Percentiles rank a stretch among this genome's conserved stretches.
These are phyloP conservation scores for Prochilodus magdalenae DNA, from an alignment of 2,113 vertebrate genomes.

Conservation along the genomic window DNA sequence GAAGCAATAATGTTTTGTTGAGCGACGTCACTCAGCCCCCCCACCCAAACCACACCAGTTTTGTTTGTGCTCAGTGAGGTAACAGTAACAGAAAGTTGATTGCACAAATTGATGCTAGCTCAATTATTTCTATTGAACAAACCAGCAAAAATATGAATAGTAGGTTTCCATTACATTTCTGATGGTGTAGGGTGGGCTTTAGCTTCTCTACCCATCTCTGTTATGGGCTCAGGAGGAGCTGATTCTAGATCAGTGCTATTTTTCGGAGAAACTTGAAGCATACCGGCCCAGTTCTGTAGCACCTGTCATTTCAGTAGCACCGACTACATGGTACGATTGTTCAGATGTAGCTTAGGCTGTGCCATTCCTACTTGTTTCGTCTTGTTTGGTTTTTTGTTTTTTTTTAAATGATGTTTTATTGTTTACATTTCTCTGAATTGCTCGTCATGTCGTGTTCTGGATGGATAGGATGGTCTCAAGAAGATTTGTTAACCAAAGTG, in stretches of 20 bases:
- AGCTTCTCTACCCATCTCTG: no score
- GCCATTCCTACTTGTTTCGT: neutral
- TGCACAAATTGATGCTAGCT: no score
- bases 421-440: constrained; percentile 11
- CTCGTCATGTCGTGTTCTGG: constrained; percentile 1
- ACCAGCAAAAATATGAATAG: no score
- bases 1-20: no score
- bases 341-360: constrained; percentile 4
- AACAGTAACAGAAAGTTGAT: no score
- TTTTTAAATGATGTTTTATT: constrained; percentile 1
- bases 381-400: neutral
- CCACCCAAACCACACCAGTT: no score
- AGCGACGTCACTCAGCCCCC: no score
- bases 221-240: neutral
- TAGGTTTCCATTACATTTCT: no score
- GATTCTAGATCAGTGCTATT: neutral
- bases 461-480: constrained; percentile 22
- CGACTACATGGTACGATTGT: neutral
- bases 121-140: no score
- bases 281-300: constrained; percentile 8
- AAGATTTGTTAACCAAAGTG: constrained; percentile 50
- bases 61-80: no score
- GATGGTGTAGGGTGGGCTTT: no score
- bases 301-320: neutral
- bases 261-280: neutral